Evolutionary conservation across 2,797 vertebrate species (phyloP).

Genomic region (Coregonus ussuriensis): DNA sequence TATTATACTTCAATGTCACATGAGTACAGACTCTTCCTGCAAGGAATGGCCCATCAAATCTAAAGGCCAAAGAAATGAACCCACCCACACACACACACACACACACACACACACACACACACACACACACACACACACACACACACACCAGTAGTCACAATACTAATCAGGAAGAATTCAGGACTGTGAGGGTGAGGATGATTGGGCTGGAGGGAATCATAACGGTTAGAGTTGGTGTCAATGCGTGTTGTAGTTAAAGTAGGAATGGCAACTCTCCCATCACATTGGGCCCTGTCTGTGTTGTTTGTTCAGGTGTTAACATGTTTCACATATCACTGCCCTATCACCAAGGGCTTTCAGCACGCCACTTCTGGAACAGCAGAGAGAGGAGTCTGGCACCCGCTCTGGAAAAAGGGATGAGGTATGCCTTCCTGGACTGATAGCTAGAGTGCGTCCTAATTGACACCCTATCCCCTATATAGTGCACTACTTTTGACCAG

Average conservation of each 20-base stretch:
- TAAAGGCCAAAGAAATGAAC: constrained; percentile 15
- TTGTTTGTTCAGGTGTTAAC: constrained; percentile 55
- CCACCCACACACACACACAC: too few species aligned
- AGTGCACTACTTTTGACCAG: constrained; percentile 14
- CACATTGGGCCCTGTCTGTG: background rate
- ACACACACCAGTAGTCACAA: background rate
- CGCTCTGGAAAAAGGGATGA: constrained; percentile 22
- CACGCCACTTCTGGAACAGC: constrained; percentile 32
- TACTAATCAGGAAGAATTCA: constrained; percentile 40
- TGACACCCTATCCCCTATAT: background rate
- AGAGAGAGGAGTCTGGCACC: constrained; percentile 8
- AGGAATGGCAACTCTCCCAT: background rate
- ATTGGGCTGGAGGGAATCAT: background rate
- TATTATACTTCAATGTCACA: constrained; percentile 58
- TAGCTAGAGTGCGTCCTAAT: background rate
- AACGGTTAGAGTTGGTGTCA: constrained; percentile 9
- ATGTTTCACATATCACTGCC: constrained; percentile 53
- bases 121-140: too few species aligned
- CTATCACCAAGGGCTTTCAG: constrained; percentile 43
- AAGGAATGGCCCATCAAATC: constrained; percentile 49
- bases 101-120: too few species aligned
- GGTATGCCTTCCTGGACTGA: constrained; percentile 25
- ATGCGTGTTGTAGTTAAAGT: background rate
- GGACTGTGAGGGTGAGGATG: background rate
- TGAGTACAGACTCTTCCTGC: constrained; percentile 54